Evolutionary conservation across 1,140 invertebrate species (phyloP), one percentile per base, ranked within the genome.

Genomic region (Ips nitidus): DNA sequence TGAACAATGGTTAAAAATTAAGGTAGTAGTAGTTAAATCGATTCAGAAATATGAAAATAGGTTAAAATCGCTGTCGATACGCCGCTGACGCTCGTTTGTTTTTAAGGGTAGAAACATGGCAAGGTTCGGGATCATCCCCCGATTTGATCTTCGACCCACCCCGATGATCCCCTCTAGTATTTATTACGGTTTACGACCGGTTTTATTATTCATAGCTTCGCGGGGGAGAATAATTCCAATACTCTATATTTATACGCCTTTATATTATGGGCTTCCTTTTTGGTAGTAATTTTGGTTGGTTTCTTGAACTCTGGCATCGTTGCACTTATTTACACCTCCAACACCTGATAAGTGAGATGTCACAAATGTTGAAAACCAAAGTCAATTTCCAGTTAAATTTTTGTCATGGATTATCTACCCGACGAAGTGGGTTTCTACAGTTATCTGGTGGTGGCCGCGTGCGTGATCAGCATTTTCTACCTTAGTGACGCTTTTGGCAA

Each of bases 121-220:
- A 57, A 66, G 53, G 56, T 67, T 67, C 56, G 41, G 65, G 65
- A 59, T 67, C 65, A 67, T 67, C 65, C 65, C 65, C 43, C 65
- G 57, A 67, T 67, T 67, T 67, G 57, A 67, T 67, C 65, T 67
- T 67, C 65, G 65, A 67, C 57, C 65, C 65, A 67, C 65, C 65
- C 65, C 47, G 65, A 59, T 40, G 42, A 60, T 67, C 37, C 47
- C 55, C 22, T 22, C 65, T 47, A 67, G 60, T 67, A 67, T 67
- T 67, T 67, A 67, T 67, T 43, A 22, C 41, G n/a, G 47, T 8
- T 50, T 59, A 53, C 55, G 53, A 67, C 60, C 60, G 65, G 56
- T 41, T 67, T 67, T 67, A 60, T 22, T 67, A 67, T 67, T 67
- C 65, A 60, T 67, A 66, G 41, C 36, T 22, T 22, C 22, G 22